Evolutionary conservation across 2,888 invertebrate species (phyloP).

Genomic region (Graphium colonna): DNA sequence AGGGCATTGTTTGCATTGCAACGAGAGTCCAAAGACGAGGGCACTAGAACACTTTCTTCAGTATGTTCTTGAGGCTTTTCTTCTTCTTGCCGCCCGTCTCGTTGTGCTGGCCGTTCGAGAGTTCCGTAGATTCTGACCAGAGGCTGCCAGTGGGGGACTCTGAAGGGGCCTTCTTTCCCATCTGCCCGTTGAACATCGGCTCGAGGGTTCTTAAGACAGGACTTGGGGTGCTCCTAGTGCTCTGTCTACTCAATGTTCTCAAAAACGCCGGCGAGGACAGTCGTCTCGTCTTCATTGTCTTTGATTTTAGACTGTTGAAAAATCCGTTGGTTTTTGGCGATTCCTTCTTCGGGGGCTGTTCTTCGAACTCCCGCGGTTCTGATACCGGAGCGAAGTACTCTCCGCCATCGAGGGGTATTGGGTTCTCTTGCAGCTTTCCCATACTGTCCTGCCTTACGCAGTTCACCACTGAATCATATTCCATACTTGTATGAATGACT

Average conservation of each 20-base stretch:
- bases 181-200: conserved; percentile 60
- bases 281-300: conserved; percentile 74
- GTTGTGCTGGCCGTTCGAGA: conserved; percentile 60
- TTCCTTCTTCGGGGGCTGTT: conserved; percentile 48
- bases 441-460: conserved; percentile 52
- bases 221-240: conserved; percentile 64
- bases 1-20: conserved; percentile 11
- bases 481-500: conserved; percentile 59
- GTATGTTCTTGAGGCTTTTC: conserved; percentile 86
- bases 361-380: conserved; percentile 64
- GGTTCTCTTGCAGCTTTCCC: conserved; percentile 66
- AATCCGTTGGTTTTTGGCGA: conserved; percentile 69
- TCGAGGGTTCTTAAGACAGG: conserved; percentile 55
- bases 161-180: conserved; percentile 58
- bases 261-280: conserved; percentile 81
- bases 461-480: conserved; percentile 45
- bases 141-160: conserved; percentile 71
- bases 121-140: conserved; percentile 72
- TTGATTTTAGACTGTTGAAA: conserved; percentile 67
- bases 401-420: conserved; percentile 78
- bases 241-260: conserved; percentile 77
- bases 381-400: conserved; percentile 74
- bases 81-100: conserved; percentile 72
- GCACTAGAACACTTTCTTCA: conserved; percentile 88
- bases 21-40: conserved; percentile 30